A percentile compares a stretch with the other conserved stretches of the same genome.
These are phyloP conservation scores for Myotis planiceps DNA, from an alignment of 2,797 vertebrate species.

Conservation along the genomic window DNA sequence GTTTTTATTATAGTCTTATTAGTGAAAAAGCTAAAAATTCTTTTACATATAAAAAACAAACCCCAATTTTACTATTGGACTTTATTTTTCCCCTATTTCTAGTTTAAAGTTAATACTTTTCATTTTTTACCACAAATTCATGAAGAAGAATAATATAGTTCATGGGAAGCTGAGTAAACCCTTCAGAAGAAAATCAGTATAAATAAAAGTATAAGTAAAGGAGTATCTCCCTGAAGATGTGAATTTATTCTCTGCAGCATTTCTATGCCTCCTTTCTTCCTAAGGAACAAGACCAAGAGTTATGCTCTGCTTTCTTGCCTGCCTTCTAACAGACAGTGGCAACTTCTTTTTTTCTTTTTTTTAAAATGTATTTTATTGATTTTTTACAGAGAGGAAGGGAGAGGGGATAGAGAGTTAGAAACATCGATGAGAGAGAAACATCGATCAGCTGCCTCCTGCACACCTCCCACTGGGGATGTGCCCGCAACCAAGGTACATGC, in stretches of 20 bases:
- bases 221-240: neutral
- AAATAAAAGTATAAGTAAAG: neutral
- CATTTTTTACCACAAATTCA: neutral
- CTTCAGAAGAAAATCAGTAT: neutral
- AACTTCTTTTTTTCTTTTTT: too few species aligned
- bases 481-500: too few species aligned
- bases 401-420: too few species aligned
- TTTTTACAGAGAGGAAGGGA: too few species aligned
- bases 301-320: neutral
- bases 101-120: slow-evolving; percentile 14
- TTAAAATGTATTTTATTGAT: too few species aligned
- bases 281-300: neutral
- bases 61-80: neutral
- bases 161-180: slow-evolving; percentile 1
- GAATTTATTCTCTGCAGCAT: neutral
- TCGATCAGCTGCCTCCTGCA: too few species aligned
- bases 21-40: neutral
- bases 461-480: too few species aligned
- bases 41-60: neutral
- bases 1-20: slow-evolving; percentile 5
- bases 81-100: neutral
- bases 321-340: neutral
- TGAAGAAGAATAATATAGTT: neutral
- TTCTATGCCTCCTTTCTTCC: neutral
- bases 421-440: too few species aligned